Evolutionary conservation across 2,797 vertebrate species (phyloP).

Genomic region (Gallirallus australis): DNA sequence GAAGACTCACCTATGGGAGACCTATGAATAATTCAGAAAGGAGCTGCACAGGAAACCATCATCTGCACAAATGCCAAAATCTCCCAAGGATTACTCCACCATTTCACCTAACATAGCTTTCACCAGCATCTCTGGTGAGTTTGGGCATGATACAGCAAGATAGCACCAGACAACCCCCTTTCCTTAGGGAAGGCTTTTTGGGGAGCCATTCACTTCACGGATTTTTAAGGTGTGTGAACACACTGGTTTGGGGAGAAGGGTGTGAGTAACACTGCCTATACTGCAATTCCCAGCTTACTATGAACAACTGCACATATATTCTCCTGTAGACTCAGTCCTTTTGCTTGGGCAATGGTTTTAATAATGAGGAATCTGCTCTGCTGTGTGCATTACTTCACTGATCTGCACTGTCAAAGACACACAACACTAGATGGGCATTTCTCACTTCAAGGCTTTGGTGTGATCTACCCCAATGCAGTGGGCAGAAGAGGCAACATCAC

Average conservation of each 20-base stretch:
- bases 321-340: fast-evolving
- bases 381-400: background rate
- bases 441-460: background rate
- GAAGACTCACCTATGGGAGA: background rate
- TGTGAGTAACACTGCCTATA: background rate
- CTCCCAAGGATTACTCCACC: background rate
- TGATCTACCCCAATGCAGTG: background rate
- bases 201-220: background rate
- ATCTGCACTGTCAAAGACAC: background rate
- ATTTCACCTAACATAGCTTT: fast-evolving
- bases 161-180: background rate
- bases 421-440: background rate
- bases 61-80: background rate
- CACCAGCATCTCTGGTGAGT: background rate
- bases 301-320: background rate
- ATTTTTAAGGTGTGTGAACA: background rate
- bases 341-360: background rate
- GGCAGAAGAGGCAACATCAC: background rate
- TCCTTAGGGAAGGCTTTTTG: background rate
- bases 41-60: background rate
- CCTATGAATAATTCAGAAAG: background rate
- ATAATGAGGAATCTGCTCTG: background rate
- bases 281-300: background rate
- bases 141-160: background rate
- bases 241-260: fast-evolving